Evolutionary conservation across 2,888 invertebrate species (phyloP), one percentile per base, ranked within the genome.

Genomic region (Cerceris ruficornis): DNA sequence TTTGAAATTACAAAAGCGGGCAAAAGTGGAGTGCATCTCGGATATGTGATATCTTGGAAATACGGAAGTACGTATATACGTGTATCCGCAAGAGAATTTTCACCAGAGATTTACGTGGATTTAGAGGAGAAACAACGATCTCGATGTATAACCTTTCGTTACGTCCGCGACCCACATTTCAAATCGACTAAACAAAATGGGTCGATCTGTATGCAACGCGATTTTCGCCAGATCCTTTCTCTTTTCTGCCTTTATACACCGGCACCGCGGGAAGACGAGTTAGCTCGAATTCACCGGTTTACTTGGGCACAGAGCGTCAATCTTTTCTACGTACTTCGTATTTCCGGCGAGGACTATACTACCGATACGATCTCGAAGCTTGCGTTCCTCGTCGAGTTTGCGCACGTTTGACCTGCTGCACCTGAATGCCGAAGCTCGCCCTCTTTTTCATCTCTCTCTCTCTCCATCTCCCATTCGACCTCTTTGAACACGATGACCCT

Each of bases 131-230:
- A 67, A 70, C 69, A 66, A 65, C 73, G 73, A 66, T 74, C 64
- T 43, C 67, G 69, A 59, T 61, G 66, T 65, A 74, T 50, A 74
- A 78, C 69, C 69, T 62, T 39, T 59, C 74, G 15, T 43, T 57
- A 43, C 46, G 17, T 66, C 66, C 17, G 66, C 72, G 72, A 76
- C 81, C 81, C 72, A 81, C 76, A 73, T 81, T 68, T 81, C 71
- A 68, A 80, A 80, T 76, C 70, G 78, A 78, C 80, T 74, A 80
- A 85, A 82, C 79, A 76, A 86, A 86, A 87, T 83, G 62, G 79
- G 77, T 75, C 77, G 77, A 82, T 86, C 86, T 79, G 82, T 86
- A 86, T 86, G 81, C 84, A 82, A 75, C 80, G 78, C 64, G 80
- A 67, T 66, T 69, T 74, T 74, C 78, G 28, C 74, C 64, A 74